Evolutionary conservation across 2,888 invertebrate species (phyloP).

Genomic region (Perizoma flavofasciatum): DNA sequence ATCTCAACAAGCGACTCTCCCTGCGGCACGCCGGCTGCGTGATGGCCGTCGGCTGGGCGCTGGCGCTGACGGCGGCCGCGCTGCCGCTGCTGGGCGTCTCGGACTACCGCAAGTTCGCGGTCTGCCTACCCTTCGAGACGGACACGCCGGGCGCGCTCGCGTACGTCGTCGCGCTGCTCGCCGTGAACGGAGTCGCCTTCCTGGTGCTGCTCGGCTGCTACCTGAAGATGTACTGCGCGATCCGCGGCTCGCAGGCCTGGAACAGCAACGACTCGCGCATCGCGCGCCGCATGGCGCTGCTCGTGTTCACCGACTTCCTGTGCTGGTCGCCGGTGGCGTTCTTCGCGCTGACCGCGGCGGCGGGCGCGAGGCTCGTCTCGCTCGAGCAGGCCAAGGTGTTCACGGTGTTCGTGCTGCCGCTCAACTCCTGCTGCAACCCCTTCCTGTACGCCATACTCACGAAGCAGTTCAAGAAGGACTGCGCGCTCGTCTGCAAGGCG

Average conservation of each 20-base stretch:
- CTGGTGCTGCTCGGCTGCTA: slow-evolving; percentile 97
- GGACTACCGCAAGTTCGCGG: slow-evolving; percentile 98
- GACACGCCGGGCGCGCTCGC: slow-evolving; percentile 90
- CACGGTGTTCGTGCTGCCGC: slow-evolving; percentile 97
- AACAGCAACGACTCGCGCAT: slow-evolving; percentile 98
- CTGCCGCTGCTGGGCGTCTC: slow-evolving; percentile 96
- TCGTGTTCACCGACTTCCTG: slow-evolving; percentile 98
- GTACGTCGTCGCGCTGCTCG: slow-evolving; percentile 95
- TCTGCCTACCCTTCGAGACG: slow-evolving; percentile 98
- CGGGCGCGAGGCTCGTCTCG: slow-evolving; percentile 94
- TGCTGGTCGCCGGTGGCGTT: slow-evolving; percentile 99
- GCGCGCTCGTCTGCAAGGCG: slow-evolving; percentile 97
- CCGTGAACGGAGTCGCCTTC: slow-evolving; percentile 97
- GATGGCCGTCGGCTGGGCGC: slow-evolving; percentile 96
- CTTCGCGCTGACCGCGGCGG: slow-evolving; percentile 96
- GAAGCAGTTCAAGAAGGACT: slow-evolving; percentile 98
- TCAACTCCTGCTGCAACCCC: slow-evolving; percentile 99
- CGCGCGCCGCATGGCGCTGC: slow-evolving; percentile 97
- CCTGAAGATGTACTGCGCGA: slow-evolving; percentile 98
- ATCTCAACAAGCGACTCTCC: slow-evolving; percentile 96
- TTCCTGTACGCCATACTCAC: slow-evolving; percentile 99
- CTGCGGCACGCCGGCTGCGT: slow-evolving; percentile 95
- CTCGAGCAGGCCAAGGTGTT: slow-evolving; percentile 98
- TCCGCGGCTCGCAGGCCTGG: slow-evolving; percentile 98
- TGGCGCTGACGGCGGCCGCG: slow-evolving; percentile 93